phyloP scores from a whole-genome alignment of 2,888 invertebrate genomes.

The Congeria kusceri region DNA sequence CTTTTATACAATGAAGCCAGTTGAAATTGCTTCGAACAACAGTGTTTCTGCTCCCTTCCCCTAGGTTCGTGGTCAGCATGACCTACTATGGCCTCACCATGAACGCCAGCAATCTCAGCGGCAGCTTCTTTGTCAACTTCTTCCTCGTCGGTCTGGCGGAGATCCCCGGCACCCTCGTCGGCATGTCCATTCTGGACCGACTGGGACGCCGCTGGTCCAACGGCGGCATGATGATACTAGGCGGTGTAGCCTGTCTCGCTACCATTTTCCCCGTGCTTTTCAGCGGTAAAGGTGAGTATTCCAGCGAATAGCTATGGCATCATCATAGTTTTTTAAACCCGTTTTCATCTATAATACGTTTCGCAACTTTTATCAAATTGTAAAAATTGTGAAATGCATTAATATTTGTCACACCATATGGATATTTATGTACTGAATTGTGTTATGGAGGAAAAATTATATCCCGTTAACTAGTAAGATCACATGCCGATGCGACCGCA shows the following conservation, averaged over 20 bases:
- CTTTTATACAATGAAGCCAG: too few species aligned
- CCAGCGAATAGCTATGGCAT: background rate
- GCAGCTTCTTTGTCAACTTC: slow-evolving; percentile 93
- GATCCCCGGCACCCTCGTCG: slow-evolving; percentile 83
- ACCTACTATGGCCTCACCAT: slow-evolving; percentile 94
- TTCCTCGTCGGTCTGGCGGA: slow-evolving; percentile 90
- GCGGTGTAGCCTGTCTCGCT: slow-evolving; percentile 56
- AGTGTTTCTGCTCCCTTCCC: background rate
- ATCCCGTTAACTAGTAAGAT: too few species aligned
- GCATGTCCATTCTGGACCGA: slow-evolving; percentile 77
- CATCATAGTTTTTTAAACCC: too few species aligned
- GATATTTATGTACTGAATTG: too few species aligned
- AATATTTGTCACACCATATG: too few species aligned
- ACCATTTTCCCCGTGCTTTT: slow-evolving; percentile 47
- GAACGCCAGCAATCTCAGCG: slow-evolving; percentile 86
- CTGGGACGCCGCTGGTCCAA: slow-evolving; percentile 81
- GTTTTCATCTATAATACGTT: too few species aligned
- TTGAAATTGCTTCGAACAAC: background rate
- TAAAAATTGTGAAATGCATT: too few species aligned
- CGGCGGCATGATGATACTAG: slow-evolving; percentile 45
- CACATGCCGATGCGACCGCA: too few species aligned
- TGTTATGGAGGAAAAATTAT: too few species aligned
- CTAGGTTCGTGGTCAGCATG: slow-evolving; percentile 91
- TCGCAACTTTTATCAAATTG: too few species aligned
- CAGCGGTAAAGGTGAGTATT: slow-evolving; percentile 47